phyloP scores from a whole-genome alignment of 2,797 vertebrate species.

The Eulemur rubriventer region DNA sequence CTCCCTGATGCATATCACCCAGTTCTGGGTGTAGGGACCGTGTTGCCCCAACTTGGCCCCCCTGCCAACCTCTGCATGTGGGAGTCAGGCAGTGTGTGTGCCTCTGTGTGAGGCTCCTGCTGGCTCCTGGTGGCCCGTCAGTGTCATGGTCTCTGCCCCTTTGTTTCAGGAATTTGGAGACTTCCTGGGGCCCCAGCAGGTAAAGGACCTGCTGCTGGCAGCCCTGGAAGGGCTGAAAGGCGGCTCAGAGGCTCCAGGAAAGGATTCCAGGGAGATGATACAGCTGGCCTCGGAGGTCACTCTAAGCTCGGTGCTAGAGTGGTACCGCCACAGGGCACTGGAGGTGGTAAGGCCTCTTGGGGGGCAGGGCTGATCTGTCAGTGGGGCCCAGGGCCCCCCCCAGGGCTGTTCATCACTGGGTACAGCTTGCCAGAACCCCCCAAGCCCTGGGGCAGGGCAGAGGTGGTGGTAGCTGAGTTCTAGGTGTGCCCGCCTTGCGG shows the following conservation, averaged over 20 bases:
- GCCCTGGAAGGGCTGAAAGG: slow-evolving; percentile 71
- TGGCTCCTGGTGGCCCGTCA: background rate
- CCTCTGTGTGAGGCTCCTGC: background rate
- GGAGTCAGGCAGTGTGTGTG: rapidly evolving
- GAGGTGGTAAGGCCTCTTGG: slow-evolving; percentile 72
- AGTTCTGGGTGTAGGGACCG: background rate
- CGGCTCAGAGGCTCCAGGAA: background rate
- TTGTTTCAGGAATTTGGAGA: slow-evolving; percentile 77
- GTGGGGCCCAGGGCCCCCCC: background rate
- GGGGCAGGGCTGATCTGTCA: background rate
- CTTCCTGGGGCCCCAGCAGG: slow-evolving; percentile 76
- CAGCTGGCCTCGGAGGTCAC: slow-evolving; percentile 69
- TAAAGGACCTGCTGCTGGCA: slow-evolving; percentile 77
- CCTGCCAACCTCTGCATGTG: background rate
- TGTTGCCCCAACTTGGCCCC: rapidly evolving
- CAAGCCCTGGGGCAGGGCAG: background rate
- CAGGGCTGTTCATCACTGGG: background rate
- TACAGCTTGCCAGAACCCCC: background rate
- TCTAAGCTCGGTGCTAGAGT: slow-evolving; percentile 73
- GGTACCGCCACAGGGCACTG: slow-evolving; percentile 68
- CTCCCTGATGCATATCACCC: too few relatives aligned
- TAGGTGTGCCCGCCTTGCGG: background rate
- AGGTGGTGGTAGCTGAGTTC: background rate
- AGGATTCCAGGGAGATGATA: slow-evolving; percentile 48
- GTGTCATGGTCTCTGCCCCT: background rate